phyloP scores from a whole-genome alignment of 2,888 invertebrate genomes.

The Adelphocoris suturalis region DNA sequence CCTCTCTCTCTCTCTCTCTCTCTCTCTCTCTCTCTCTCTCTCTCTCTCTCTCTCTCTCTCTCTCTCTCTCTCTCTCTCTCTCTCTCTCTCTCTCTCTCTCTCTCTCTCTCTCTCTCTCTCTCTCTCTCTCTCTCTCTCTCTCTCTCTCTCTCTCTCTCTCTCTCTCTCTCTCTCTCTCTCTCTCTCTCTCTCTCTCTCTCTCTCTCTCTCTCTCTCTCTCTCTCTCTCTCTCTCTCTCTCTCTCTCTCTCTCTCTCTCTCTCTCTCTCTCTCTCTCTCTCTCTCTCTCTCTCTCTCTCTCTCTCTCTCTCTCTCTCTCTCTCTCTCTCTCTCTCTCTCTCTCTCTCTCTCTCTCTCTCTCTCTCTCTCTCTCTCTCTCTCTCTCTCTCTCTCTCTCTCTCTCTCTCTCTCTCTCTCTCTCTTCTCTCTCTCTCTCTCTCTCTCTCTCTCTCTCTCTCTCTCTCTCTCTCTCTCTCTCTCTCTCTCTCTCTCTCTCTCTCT shows the following conservation, averaged over 20 bases:
- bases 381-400: neutral
- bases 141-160: neutral
- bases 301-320: neutral
- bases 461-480: neutral
- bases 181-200: neutral
- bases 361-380: neutral
- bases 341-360: constrained; percentile 11
- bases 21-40: neutral
- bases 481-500: neutral
- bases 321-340: neutral
- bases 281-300: neutral
- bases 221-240: neutral
- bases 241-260: neutral
- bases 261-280: neutral
- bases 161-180: neutral
- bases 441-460: neutral
- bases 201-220: neutral
- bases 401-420: neutral
- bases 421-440: neutral
- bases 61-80: neutral
- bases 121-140: neutral
- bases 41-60: neutral
- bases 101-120: neutral
- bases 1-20: neutral
- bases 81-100: neutral